Base-by-base conservation (phyloP, 2,888 invertebrate genomes). In the Rhyacophila evoluta region DNA sequence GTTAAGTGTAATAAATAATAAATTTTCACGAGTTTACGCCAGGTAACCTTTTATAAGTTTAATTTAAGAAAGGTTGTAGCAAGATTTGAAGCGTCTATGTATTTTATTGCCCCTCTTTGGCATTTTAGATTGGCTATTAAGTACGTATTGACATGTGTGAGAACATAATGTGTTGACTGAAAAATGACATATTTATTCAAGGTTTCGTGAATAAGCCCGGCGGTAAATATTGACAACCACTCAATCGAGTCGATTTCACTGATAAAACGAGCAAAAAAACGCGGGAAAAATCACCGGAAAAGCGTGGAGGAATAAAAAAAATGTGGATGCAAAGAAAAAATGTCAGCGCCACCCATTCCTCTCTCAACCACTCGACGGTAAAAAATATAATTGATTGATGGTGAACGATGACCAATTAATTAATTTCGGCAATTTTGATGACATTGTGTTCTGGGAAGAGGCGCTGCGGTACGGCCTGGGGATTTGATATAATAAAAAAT, bases 111-210 rank as follows among this genome's bases (percentile, higher is more conserved):
- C 29, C 2, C 29, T 6, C 29, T 33, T 33, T 19, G 19, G 12
- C 10, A 1, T 15, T 41, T 3, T 41, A 11, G 12, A 41, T 41
- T 15, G 41, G 6, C 41, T 41, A 41, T 41, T 41, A 41, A 15
- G 15, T 8, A 25, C 15, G 19, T 19, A 19, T 33, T 33, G 4
- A 33, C 29, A 33, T 55, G 55, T 19, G 19, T 55, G 12, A 19
- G 55, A 55, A 55, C 19, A 55, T 55, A 15, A 55, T 55, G 55
- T 55, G 55, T n/a, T 19, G 55, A 55, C 55, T 55, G 41, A 55
- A 55, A 55, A 55, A 55, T 55, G 55, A 55, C 55, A 55, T 55
- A 55, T 55, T 55, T 55, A 55, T 55, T 55, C 55, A 55, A 55
- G 55, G 55, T 55, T 55, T 33, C 10, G 55, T 10, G 55, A 25